phyloP scores from a whole-genome alignment of 2,113 vertebrate species.

The Protomyctophum bolini region DNA sequence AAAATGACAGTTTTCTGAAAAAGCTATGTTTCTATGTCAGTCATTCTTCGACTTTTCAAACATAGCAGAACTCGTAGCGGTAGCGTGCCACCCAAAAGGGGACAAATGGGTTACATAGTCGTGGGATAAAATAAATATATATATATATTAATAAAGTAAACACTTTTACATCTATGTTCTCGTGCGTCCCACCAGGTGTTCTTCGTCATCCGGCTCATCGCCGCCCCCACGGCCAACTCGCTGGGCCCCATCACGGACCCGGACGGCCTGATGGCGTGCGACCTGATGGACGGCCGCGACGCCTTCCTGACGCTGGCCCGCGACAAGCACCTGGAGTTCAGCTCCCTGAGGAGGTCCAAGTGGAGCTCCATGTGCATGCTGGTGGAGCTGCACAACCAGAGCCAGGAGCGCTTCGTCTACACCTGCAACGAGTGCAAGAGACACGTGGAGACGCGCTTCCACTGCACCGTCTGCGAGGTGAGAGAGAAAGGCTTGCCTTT shows the following conservation, averaged over 20 bases:
- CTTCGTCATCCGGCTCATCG: constrained; percentile 96
- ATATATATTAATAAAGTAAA: no score
- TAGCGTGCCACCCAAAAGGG: no score
- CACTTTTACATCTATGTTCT: not conserved
- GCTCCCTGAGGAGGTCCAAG: constrained; percentile 89
- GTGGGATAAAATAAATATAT: no score
- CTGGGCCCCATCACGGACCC: constrained; percentile 90
- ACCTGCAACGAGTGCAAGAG: constrained; percentile 98
- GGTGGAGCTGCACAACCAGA: constrained; percentile 97
- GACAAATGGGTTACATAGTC: no score
- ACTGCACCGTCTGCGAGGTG: constrained; percentile 98
- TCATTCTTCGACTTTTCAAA: no score
- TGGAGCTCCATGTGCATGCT: constrained; percentile 99
- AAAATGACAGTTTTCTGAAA: no score
- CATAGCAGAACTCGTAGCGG: no score
- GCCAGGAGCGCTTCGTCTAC: constrained; percentile 97
- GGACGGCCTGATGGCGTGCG: constrained; percentile 93
- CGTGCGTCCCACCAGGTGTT: constrained; percentile 83
- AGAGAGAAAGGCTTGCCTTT: constrained; percentile 30
- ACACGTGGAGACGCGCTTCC: constrained; percentile 96
- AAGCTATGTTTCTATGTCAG: no score
- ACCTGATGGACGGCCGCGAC: constrained; percentile 98
- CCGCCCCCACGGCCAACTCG: constrained; percentile 92
- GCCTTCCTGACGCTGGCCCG: constrained; percentile 96
- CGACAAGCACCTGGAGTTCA: constrained; percentile 98